Percentiles rank a stretch among this genome's conserved stretches.
phyloP scores from a whole-genome alignment of 2,113 vertebrate genomes.

The Passer montanus region DNA sequence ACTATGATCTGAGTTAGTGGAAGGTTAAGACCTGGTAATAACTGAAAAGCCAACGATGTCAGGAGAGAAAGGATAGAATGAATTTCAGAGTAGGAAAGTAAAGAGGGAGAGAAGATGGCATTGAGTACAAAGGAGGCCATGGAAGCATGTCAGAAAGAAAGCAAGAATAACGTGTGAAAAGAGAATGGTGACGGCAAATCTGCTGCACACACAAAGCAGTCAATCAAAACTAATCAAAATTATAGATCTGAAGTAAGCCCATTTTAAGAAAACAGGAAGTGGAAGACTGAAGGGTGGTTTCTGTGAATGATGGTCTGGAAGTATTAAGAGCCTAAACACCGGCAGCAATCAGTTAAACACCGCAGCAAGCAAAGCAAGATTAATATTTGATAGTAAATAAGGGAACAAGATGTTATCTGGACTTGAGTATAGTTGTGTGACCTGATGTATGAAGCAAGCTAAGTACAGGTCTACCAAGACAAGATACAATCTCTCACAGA shows the following conservation, averaged over 20 bases:
- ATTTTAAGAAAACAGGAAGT: not conserved
- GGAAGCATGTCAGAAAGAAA: not conserved
- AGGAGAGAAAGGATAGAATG: not conserved
- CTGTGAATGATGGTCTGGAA: not conserved
- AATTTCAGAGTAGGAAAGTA: not conserved
- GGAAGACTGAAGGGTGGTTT: not conserved
- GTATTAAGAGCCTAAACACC: not conserved
- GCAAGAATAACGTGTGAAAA: accelerated
- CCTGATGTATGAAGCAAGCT: not conserved
- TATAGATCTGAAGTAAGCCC: not conserved
- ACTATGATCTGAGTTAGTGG: not conserved
- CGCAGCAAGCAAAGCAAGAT: not conserved
- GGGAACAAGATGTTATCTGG: not conserved
- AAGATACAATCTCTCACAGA: not conserved
- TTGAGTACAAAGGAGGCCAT: not conserved
- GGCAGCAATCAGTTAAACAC: not conserved
- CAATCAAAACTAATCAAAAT: not conserved
- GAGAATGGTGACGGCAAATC: not conserved
- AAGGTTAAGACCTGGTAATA: not conserved
- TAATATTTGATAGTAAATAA: not conserved
- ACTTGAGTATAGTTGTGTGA: not conserved
- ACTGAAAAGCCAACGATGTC: not conserved
- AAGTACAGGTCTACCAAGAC: not conserved
- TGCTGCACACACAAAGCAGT: not conserved
- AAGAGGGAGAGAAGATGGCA: not conserved